Evolutionary conservation across 2,113 vertebrate genomes (phyloP).

Genomic region (Alligator mississippiensis): DNA sequence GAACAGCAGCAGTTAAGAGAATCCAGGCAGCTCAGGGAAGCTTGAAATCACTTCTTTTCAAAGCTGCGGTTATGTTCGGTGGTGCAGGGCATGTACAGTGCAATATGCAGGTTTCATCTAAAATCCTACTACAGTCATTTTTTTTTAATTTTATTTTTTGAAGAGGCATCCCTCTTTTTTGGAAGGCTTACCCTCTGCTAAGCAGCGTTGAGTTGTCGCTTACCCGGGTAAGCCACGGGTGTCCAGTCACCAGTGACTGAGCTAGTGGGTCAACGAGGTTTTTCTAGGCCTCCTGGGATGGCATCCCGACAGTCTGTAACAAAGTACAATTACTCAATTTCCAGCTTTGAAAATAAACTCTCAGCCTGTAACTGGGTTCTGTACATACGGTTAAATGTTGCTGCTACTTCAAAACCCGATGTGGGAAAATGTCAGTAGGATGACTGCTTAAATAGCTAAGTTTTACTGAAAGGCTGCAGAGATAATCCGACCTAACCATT

Average conservation of each 20-base stretch:
- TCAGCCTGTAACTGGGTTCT: not conserved
- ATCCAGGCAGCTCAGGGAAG: not conserved
- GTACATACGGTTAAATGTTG: not conserved
- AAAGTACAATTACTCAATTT: not conserved
- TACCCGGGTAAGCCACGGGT: too few relatives aligned
- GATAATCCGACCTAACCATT: not conserved
- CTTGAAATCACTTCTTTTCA: not conserved
- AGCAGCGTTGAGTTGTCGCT: not conserved
- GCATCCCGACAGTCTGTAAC: not conserved
- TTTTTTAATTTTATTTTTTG: not conserved
- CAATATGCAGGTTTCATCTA: not conserved
- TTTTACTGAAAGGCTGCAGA: not conserved
- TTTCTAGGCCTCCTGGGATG: rapidly evolving
- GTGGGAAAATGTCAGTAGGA: rapidly evolving
- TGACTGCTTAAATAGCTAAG: not conserved
- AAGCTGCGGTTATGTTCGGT: not conserved
- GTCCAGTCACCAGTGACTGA: not conserved
- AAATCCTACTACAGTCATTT: not conserved
- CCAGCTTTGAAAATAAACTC: not conserved
- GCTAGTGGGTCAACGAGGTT: not conserved
- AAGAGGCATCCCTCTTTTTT: too few relatives aligned
- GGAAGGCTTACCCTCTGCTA: not conserved
- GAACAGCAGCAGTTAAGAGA: not conserved
- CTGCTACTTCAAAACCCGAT: too few relatives aligned
- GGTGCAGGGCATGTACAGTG: too few relatives aligned